Evolutionary conservation across 2,888 invertebrate species (phyloP).

Genomic region (Penaeus monodon): DNA sequence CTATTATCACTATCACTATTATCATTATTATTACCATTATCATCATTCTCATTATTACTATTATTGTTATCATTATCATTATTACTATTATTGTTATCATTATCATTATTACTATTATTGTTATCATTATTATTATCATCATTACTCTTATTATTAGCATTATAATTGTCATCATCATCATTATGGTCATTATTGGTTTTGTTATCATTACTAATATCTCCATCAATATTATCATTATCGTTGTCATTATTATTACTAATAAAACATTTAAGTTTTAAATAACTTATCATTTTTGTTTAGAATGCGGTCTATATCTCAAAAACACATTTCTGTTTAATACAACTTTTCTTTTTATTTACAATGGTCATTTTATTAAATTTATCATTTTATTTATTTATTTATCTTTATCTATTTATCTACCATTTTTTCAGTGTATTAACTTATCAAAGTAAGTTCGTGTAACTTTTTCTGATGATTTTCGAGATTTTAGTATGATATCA

Average conservation of each 20-base stretch:
- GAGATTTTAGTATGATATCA: too few species aligned
- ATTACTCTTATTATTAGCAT: background rate
- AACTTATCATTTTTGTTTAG: too few species aligned
- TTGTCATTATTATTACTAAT: background rate
- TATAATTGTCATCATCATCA: background rate
- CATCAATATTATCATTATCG: background rate
- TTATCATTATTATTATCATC: background rate
- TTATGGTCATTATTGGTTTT: background rate
- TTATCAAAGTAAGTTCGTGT: too few species aligned
- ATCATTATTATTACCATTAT: background rate
- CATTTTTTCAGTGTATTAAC: too few species aligned
- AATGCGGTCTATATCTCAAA: too few species aligned
- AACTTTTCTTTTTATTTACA: too few species aligned
- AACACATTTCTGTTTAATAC: too few species aligned
- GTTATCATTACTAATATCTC: background rate
- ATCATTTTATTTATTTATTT: background rate
- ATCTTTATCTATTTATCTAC: too few species aligned
- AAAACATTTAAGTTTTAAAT: too few species aligned
- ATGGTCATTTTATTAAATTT: background rate
- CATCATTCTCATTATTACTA: background rate
- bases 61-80: background rate
- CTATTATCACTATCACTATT: background rate
- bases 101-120: background rate
- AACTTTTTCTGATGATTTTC: too few species aligned
- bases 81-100: background rate